Evolutionary conservation across 2,888 invertebrate genomes (phyloP), one percentile per base, ranked within the genome.

Genomic region (Melikaiella ostensackeni): DNA sequence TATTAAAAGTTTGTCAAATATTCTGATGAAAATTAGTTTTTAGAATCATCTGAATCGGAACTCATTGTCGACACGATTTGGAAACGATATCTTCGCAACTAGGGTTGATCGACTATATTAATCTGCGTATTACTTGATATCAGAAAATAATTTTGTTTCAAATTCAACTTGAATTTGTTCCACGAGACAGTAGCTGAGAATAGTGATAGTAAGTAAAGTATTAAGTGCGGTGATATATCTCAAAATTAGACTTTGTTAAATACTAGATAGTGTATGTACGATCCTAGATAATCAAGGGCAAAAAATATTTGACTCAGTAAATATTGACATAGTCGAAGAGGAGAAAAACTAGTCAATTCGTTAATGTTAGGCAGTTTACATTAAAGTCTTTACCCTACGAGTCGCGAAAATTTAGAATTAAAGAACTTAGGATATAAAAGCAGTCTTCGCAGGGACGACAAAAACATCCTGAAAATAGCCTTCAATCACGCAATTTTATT

Each of bases 201-300:
- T 63, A 38, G 64, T 46, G 24, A 57, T 50, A 76, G 24, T 24
- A 50, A 77, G 75, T 77, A 75, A 70, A 11, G 24, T 61, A 66
- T 75, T 77, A 33, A 64, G 74, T 46, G 66, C 66, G 66, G 66
- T 66, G 66, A 66, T 66, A 66, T 66, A 46, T 66, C 66, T 66
- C 66, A 66, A 66, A 66, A 66, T 66, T 66, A 66, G 66, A 66
- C 21, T 46, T 66, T 46, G 66, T 46, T 46, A 21, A 66, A 46
- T 24, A 42, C 33, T 64, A 66, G 66, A 42, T 66, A 66, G 30
- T 46, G 24, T 66, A 66, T 66, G 66, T 66, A 46, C 27, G 66
- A 66, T 46, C 27, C 19, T 57, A 57, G 74, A 33, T 55, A 74
- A 21, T 57, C 24, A 64, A 42, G 46, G 27, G 27, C 66, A 66